Base-by-base conservation (phyloP, 2,113 vertebrate species). In the Callospermophilus lateralis region DNA sequence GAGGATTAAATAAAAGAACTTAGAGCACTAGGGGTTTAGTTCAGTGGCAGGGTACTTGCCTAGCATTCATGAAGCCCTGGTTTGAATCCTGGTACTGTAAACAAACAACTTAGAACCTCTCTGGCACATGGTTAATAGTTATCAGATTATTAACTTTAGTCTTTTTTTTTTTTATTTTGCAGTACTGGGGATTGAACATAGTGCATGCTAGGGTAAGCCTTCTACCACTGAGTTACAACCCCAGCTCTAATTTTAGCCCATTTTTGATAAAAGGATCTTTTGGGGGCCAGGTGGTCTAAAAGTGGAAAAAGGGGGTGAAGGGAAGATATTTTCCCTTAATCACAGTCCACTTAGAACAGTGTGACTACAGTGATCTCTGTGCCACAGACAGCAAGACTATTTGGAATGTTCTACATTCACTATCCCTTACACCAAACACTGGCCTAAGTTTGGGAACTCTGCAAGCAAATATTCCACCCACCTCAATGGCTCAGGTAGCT, bases 1-100 rank as follows among this genome's bases (percentile, higher is more conserved):
- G 13, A 96, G 65, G 78, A 74, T 85, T 87, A 80, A 94, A 48
- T 63, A 76, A 58, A 73, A 94, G 37, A 72, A 72, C 24, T 81
- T 68, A 89, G 39, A 37, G 48, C 32, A 30, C 16, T 79, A 24
- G 22, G 48, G 15, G 0, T 67, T 0, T 78, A 53, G 88, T 20
- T 67, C 32, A 65, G 6, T 4, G 17, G 51, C 12, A 24, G 8
- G 37, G 53, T 34, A 17, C 67, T n/a, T 53, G 20, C 28, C 26
- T 17, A 65, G 28, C 19, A 42, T 63, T 37, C 24, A 30, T n/a
- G 4, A 48, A 39, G 8, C 53, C 39, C 32, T 30, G 24, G 72
- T 37, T 65, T 3, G 5, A 63, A 39, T 45, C 4, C 12, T 8
- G 67, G 79, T 12, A 32, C 4, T 42, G 22, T 13, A 61, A 34